A percentile compares a stretch with the other conserved stretches of the same genome.
phyloP scores from a whole-genome alignment of 2,113 vertebrate species.

The Peucedramus taeniatus region DNA sequence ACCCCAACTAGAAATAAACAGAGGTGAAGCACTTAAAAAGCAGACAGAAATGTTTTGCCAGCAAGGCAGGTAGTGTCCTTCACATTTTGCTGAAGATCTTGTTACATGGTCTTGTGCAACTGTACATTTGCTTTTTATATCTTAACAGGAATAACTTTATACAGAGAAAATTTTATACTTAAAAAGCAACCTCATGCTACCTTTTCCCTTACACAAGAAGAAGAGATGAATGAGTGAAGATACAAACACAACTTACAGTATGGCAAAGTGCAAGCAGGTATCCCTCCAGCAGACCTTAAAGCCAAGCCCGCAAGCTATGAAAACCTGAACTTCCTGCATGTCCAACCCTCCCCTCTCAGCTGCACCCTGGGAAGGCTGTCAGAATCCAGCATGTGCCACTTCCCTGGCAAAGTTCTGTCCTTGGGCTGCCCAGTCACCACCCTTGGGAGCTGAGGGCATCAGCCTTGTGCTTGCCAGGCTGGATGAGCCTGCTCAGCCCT shows the following conservation, averaged over 20 bases:
- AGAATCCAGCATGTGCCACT: accelerated
- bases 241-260: background rate
- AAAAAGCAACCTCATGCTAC: background rate
- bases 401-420: background rate
- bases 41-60: background rate
- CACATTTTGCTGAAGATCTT: background rate
- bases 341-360: background rate
- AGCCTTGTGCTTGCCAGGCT: background rate
- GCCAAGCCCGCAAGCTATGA: background rate
- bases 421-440: background rate
- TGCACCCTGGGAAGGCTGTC: background rate
- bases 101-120: background rate
- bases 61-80: background rate
- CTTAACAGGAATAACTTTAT: background rate
- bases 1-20: background rate
- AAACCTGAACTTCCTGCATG: background rate
- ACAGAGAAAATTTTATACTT: background rate
- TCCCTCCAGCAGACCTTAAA: background rate
- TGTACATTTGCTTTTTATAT: background rate
- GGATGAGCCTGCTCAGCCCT: background rate
- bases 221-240: background rate
- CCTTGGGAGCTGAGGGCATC: accelerated
- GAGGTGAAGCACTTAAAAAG: background rate
- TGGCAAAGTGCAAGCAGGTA: background rate
- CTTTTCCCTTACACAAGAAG: background rate